Evolutionary conservation across 2,888 invertebrate species (phyloP), one percentile per base, ranked within the genome.

Genomic region (Dromius quadrimaculatus): DNA sequence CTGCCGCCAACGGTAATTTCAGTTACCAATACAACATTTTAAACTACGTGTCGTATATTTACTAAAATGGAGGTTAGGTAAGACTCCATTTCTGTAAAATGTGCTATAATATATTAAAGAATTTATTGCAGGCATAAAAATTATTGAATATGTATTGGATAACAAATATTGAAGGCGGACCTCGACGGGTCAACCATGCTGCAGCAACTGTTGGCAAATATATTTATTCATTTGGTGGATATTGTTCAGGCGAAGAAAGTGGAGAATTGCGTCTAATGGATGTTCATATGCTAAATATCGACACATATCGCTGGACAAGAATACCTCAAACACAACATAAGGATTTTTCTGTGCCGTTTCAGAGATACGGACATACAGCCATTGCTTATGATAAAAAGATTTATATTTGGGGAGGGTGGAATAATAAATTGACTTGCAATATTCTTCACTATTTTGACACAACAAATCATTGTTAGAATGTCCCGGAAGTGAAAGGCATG

Each of bases 391-490:
- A 88, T 36, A 87, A 91, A 47, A 90, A 89, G 81, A 89, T 93
- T 9, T 94, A 92, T 78, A 87, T 97, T 77, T 97, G 95, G 95
- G 97, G 97, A 59, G 97, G 97, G 1, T 86, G 96, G 73, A 96
- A 96, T 81, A 95, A 97, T 81, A 87, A 87, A 75, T 87, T 88
- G 23, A 90, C 94, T 3, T 95, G 94, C 82, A 91, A 92, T 77
- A 87, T 87, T 19, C 84, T 97, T 0, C 94, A 90, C 78, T 90
- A 92, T 77, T 97, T 93, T 79, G 90, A 96, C 81, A 90, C 92
- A 6, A 87, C 85, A 75, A 88, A 85, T 66, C 83, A 88, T 32
- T 85, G 85, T 76, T 93, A 92, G 92, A 87, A 85, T 13, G 85
- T 86, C 1, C 91, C 90, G 6, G 73, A 80, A 43, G 90, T 90